Conservation (phyloP, 2,888 invertebrate genomes). For the Hesperia comma region DNA sequence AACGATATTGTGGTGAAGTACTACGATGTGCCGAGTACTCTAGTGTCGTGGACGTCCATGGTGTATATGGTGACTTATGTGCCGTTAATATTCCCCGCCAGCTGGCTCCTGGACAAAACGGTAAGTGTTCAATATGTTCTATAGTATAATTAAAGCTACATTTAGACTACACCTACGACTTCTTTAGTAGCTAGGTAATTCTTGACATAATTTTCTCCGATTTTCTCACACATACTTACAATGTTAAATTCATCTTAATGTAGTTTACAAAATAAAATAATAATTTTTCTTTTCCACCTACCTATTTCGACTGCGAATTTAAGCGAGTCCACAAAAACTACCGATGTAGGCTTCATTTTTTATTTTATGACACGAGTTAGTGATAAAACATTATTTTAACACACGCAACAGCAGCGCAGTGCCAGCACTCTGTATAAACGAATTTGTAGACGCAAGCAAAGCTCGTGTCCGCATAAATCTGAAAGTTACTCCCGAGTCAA, state of each 20-base stretch:
- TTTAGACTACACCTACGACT: no score
- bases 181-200: no score
- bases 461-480: conserved; percentile 10
- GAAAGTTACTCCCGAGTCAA: conserved; percentile 7
- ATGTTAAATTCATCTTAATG: no score
- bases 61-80: conserved; percentile 98
- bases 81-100: conserved; percentile 97
- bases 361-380: no score
- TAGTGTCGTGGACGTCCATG: conserved; percentile 98
- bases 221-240: no score
- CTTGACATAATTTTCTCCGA: no score
- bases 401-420: not conserved
- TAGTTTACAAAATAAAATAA: no score
- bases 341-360: no score
- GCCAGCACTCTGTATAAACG: not conserved
- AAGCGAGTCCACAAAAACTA: no score
- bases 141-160: not conserved
- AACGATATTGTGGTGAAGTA: conserved; percentile 90
- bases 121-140: conserved; percentile 82
- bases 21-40: conserved; percentile 87
- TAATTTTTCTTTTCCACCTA: no score
- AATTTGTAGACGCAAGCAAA: not conserved
- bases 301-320: no score
- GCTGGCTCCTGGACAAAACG: conserved; percentile 96
- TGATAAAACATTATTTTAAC: no score